A percentile compares a stretch with the other conserved stretches of the same genome.
phyloP scores from a whole-genome alignment of 2,888 invertebrate genomes.

The Theretra japonica region DNA sequence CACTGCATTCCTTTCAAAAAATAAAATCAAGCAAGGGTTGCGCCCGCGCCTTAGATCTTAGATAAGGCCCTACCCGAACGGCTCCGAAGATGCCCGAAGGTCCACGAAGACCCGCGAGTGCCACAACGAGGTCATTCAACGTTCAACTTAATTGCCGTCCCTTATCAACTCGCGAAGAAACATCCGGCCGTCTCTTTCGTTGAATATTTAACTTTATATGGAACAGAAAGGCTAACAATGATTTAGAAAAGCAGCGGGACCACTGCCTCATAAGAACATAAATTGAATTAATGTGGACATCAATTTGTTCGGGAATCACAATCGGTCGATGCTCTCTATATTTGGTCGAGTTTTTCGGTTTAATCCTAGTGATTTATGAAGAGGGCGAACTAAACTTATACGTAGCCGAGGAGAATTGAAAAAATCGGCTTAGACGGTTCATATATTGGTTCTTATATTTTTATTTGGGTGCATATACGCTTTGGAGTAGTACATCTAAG shows the following conservation, averaged over 20 bases:
- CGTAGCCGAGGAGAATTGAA: background rate
- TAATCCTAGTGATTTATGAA: slow-evolving; percentile 16
- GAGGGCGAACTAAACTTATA: background rate
- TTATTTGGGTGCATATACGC: no score
- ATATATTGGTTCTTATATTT: background rate
- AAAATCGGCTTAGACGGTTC: background rate
- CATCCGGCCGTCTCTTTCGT: slow-evolving; percentile 59
- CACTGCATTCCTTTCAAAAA: slow-evolving; percentile 50
- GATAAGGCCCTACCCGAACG: slow-evolving; percentile 69
- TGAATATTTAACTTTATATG: slow-evolving; percentile 69
- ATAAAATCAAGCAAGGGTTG: slow-evolving; percentile 61
- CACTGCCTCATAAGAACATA: slow-evolving; percentile 60
- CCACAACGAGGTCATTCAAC: slow-evolving; percentile 72
- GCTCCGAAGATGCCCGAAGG: slow-evolving; percentile 65
- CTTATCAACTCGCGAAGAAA: slow-evolving; percentile 59
- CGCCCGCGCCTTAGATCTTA: slow-evolving; percentile 70
- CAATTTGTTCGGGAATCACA: slow-evolving; percentile 59
- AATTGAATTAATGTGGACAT: slow-evolving; percentile 73
- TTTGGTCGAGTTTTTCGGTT: slow-evolving; percentile 39
- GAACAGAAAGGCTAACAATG: slow-evolving; percentile 64
- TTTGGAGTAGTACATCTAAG: no score
- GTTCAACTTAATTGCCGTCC: slow-evolving; percentile 72
- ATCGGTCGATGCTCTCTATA: slow-evolving; percentile 54
- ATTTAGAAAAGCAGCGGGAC: slow-evolving; percentile 66
- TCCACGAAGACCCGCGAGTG: slow-evolving; percentile 64